Conservation (phyloP, 1,140 invertebrate genomes). For the Ceratitis capitata region DNA sequence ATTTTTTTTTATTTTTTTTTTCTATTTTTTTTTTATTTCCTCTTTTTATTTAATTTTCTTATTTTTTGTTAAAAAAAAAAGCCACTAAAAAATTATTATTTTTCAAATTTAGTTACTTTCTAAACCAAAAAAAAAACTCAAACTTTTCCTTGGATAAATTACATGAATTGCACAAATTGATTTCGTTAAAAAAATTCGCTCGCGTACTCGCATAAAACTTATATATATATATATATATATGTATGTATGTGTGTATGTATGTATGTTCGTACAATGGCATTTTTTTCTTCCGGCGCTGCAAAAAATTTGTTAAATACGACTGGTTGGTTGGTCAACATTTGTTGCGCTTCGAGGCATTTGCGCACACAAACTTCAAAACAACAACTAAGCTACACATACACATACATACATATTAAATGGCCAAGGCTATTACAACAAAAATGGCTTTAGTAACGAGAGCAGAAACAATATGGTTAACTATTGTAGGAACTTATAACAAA, state of each 20-base stretch:
- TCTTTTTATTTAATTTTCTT: too few relatives aligned
- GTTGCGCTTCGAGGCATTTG: constrained; percentile 22
- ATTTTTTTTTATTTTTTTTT: too few relatives aligned
- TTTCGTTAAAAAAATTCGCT: neutral
- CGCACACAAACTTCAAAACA: neutral
- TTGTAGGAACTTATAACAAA: neutral
- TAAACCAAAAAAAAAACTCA: too few relatives aligned
- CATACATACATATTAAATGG: too few relatives aligned
- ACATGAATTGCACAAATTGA: constrained; percentile 23
- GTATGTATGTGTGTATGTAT: neutral
- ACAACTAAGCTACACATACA: neutral
- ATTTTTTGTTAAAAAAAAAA: too few relatives aligned
- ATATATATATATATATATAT: neutral
- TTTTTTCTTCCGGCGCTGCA: neutral
- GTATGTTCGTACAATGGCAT: neutral
- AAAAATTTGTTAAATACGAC: neutral
- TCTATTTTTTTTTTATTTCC: too few relatives aligned
- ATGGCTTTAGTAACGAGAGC: neutral
- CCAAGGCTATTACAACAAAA: neutral
- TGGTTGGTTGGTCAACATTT: constrained; percentile 1
- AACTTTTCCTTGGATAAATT: constrained; percentile 1
- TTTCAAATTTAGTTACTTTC: neutral
- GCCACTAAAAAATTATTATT: too few relatives aligned
- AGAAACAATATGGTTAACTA: neutral
- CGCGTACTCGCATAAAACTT: neutral